Evolutionary conservation across 2,888 invertebrate genomes (phyloP).

Genomic region (Keiferia lycopersicella): DNA sequence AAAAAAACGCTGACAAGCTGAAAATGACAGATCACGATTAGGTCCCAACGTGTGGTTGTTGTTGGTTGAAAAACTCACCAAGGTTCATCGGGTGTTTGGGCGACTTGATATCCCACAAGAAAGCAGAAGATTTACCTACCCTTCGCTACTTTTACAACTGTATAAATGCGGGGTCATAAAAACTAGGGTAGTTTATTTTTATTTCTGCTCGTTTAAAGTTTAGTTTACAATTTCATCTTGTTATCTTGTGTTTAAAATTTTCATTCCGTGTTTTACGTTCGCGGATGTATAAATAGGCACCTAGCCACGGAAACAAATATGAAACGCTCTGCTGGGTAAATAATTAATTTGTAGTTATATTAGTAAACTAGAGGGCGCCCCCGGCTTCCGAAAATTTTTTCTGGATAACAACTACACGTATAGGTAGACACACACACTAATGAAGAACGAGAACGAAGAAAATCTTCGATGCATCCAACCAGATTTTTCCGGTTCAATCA

Average conservation of each 20-base stretch:
- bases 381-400: no score
- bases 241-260: not conserved
- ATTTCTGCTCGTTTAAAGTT: not conserved
- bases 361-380: no score
- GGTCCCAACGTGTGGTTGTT: no score
- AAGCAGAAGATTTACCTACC: not conserved
- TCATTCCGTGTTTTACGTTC: not conserved
- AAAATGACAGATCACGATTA: no score
- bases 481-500: not conserved
- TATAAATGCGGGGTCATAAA: not conserved
- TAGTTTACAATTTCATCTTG: slow-evolving; percentile 3
- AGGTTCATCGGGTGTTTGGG: no score
- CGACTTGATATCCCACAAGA: no score
- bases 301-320: not conserved
- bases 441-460: no score
- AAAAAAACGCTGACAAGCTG: no score
- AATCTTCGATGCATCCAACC: not conserved
- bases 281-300: not conserved
- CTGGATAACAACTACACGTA: no score
- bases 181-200: slow-evolving; percentile 6
- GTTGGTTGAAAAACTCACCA: no score
- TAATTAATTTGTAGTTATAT: not conserved
- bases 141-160: not conserved
- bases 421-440: no score
- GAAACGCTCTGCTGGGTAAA: not conserved